Percentiles rank a stretch among this genome's conserved stretches.
Evolutionary conservation across 2,888 invertebrate genomes (phyloP).

Genomic region (Beris chalybata): DNA sequence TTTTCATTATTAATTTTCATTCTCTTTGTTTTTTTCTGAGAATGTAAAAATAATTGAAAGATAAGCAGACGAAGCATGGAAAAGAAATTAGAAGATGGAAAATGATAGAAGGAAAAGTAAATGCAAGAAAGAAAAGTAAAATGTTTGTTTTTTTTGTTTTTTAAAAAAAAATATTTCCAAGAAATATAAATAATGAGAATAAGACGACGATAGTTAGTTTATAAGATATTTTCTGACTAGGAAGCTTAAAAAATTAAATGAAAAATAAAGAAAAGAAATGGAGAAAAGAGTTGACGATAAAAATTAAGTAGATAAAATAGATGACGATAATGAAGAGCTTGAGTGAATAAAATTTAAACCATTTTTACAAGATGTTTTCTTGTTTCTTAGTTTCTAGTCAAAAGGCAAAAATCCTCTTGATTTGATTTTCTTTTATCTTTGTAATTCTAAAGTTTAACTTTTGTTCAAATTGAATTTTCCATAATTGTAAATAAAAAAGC

Average conservation of each 20-base stretch:
- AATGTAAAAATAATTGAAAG: constrained; percentile 3
- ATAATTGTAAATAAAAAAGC: constrained; percentile 11
- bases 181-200: constrained; percentile 24
- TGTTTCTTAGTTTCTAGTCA: background rate
- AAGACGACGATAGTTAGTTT: constrained; percentile 15
- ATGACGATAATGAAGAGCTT: no score
- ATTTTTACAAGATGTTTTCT: constrained; percentile 7
- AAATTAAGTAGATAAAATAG: background rate
- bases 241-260: background rate
- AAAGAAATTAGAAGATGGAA: background rate
- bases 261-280: background rate
- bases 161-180: constrained; percentile 29
- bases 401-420: no score
- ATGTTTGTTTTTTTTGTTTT: constrained; percentile 17
- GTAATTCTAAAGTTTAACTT: background rate
- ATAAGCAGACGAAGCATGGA: background rate
- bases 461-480: background rate
- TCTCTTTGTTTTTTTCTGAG: background rate
- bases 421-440: background rate
- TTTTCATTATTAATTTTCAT: background rate
- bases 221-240: constrained; percentile 15
- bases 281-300: background rate
- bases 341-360: constrained; percentile 7
- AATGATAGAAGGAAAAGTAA: background rate
- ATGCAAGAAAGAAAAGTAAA: constrained; percentile 10